Percentiles rank a stretch among this genome's conserved stretches.
phyloP scores from a whole-genome alignment of 2,797 vertebrate species.

The Anguilla obscura region DNA sequence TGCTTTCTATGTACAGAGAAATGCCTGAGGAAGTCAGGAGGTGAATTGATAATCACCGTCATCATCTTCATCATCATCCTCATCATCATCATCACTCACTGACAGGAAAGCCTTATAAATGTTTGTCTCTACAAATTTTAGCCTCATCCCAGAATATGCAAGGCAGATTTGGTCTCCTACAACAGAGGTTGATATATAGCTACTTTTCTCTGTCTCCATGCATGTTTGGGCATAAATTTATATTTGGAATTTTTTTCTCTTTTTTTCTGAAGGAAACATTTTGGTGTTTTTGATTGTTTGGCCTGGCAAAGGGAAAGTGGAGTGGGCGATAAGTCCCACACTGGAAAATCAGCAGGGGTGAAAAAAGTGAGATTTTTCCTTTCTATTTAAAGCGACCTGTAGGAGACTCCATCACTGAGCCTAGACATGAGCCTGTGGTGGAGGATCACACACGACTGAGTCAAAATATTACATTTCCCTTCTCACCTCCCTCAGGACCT shows the following conservation, averaged over 20 bases:
- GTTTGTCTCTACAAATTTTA: background rate
- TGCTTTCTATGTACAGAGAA: slow-evolving; percentile 25
- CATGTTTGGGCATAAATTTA: background rate
- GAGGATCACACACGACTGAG: background rate
- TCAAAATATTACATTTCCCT: background rate
- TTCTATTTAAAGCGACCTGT: slow-evolving; percentile 23
- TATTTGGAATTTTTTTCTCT: background rate
- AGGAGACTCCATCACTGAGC: background rate
- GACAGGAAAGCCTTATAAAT: background rate
- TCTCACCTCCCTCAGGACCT: background rate
- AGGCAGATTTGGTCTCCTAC: background rate
- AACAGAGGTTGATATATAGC: background rate
- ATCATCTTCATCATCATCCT: background rate
- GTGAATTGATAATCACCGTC: background rate
- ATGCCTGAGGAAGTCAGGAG: slow-evolving; percentile 27
- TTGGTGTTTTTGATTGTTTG: background rate
- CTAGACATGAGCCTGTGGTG: background rate
- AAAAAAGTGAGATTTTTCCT: background rate
- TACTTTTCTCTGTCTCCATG: slow-evolving; percentile 27
- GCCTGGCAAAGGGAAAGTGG: slow-evolving; percentile 16
- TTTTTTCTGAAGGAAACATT: slow-evolving; percentile 10
- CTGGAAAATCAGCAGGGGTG: background rate
- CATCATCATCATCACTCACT: background rate
- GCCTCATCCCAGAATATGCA: background rate
- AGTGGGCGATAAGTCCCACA: background rate